These are phyloP conservation scores for Phodopus roborovskii DNA, from an alignment of 2,113 vertebrate genomes.

Conservation along the genomic window DNA sequence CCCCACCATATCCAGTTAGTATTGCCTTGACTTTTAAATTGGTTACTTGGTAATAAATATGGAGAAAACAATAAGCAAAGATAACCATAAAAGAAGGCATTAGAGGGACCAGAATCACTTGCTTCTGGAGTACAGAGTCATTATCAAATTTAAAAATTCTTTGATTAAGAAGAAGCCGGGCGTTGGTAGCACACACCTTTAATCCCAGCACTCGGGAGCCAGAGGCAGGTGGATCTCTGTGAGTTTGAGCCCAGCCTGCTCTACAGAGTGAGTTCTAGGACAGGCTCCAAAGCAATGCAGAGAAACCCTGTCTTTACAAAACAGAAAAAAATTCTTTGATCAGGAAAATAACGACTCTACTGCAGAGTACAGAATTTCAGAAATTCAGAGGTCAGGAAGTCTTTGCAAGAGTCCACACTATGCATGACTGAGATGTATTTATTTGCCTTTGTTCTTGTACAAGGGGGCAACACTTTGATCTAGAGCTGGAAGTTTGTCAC, in stretches of 20 bases:
- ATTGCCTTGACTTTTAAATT: not conserved
- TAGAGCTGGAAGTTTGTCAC: not conserved
- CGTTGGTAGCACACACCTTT: no score
- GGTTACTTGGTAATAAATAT: not conserved
- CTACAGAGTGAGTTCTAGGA: no score
- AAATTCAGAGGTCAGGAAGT: slow-evolving; percentile 6
- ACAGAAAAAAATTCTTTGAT: not conserved
- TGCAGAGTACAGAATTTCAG: not conserved
- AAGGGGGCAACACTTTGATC: not conserved
- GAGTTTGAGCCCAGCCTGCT: no score
- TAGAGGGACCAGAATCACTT: not conserved
- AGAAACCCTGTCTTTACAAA: no score
- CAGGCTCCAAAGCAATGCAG: no score
- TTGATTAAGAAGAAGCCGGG: not conserved
- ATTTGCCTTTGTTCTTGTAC: not conserved
- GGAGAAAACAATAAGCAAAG: not conserved
- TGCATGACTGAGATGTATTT: not conserved
- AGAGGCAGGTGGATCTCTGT: no score
- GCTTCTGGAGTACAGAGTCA: not conserved
- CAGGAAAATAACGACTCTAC: not conserved
- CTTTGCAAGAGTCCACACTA: not conserved
- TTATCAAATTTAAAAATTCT: not conserved
- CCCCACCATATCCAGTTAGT: not conserved
- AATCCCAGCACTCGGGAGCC: no score
- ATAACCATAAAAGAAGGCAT: not conserved